phyloP scores from a whole-genome alignment of 1,140 invertebrate species.

The Wasmannia auropunctata region DNA sequence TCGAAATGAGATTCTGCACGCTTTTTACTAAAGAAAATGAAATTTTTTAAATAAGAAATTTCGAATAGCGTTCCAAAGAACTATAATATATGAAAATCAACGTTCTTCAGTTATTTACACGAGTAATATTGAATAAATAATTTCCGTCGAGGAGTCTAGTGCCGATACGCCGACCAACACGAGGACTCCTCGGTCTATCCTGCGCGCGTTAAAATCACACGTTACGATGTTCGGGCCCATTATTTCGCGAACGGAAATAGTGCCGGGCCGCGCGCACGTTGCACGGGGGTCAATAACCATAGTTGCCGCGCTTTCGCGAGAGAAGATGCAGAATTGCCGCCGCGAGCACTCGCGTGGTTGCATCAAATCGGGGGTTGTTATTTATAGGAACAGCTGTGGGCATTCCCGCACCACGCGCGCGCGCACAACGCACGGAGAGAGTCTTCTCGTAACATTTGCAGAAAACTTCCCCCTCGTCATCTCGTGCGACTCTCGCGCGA shows the following conservation, averaged over 20 bases:
- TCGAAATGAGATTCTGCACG: not conserved
- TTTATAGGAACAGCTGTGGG: conserved; percentile 82
- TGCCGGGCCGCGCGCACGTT: conserved; percentile 62
- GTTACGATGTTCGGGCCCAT: conserved; percentile 56
- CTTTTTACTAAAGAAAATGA: not conserved
- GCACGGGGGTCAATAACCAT: conserved; percentile 83
- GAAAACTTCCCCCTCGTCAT: conserved; percentile 75
- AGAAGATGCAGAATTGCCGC: conserved; percentile 78
- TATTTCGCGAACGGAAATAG: conserved; percentile 72
- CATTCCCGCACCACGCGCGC: conserved; percentile 73
- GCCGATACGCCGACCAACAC: not conserved
- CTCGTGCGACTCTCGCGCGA: conserved; percentile 50
- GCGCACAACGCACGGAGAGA: conserved; percentile 40
- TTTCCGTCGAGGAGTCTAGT: not conserved
- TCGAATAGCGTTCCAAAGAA: not conserved
- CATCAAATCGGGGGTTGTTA: conserved; percentile 82
- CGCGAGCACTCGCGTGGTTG: conserved; percentile 74
- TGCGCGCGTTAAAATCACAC: conserved; percentile 63
- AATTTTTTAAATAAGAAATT: not conserved
- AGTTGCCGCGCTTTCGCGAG: conserved; percentile 76
- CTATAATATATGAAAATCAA: not conserved
- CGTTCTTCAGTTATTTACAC: not conserved
- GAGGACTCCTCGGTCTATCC: conserved; percentile 39
- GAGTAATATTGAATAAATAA: not conserved
- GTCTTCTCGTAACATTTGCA: conserved; percentile 75